Percentiles rank a stretch among this genome's conserved stretches.
These are phyloP conservation scores for Macheiramphus alcinus DNA, from an alignment of 2,113 vertebrate genomes.

Conservation along the genomic window DNA sequence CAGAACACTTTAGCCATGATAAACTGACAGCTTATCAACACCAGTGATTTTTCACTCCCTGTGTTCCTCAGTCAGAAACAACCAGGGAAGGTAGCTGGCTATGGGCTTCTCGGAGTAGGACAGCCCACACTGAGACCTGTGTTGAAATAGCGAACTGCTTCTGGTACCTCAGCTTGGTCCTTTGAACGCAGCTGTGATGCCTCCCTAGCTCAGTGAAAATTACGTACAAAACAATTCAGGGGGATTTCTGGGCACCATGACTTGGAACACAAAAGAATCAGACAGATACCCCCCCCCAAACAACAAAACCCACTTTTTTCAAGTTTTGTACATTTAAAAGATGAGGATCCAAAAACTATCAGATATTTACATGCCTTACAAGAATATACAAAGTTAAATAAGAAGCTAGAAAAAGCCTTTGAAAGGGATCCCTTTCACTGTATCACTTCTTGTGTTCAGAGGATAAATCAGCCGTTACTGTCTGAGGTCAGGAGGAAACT, in stretches of 20 bases:
- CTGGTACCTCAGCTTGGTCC: not conserved
- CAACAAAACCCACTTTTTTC: not conserved
- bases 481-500: not conserved
- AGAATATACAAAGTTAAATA: not conserved
- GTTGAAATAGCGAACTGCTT: not conserved
- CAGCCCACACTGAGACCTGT: not conserved
- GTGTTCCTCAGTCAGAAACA: not conserved
- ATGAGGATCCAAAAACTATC: not conserved
- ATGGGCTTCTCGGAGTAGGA: not conserved
- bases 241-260: not conserved
- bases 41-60: not conserved
- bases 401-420: not conserved
- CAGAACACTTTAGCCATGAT: not conserved
- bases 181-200: not conserved
- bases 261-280: not conserved
- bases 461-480: not conserved
- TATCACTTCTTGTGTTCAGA: not conserved
- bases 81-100: not conserved
- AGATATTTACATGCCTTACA: not conserved
- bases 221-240: not conserved
- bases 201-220: not conserved
- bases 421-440: not conserved
- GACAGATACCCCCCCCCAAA: not conserved
- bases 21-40: not conserved
- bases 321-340: not conserved